Evolutionary conservation across 1,140 invertebrate species (phyloP), one percentile per base, ranked within the genome.

Genomic region (Elymnias hypermnestra): DNA sequence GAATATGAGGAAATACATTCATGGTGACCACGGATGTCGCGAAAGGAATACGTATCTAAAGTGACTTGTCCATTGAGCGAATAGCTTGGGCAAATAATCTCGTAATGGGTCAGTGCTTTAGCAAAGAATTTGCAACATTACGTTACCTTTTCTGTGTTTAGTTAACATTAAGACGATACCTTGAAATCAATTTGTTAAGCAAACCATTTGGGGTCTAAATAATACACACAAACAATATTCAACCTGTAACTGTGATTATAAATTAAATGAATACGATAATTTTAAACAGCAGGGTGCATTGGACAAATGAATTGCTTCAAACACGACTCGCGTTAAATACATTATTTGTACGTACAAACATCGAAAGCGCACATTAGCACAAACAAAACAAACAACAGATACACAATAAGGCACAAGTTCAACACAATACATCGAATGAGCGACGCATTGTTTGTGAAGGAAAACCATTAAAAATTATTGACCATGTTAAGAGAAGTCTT

Each of bases 391-490:
- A 47, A 74, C 63, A 75, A 61, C 45, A 29, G 40, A 9, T 9
- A 29, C 9, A 29, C 26, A 29, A 29, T 29, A 29, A 12, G 26
- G 2, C 23, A n/a, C 7, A 25, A 50, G 51, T 59, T 26, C 25
- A 47, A 73, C 70, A 77, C 72, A 81, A 77, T 63, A 47, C 45
- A 29, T 25, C 18, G 22, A 49, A 70, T 60, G 42, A 66, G 58
- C 60, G 51, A 44, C 36, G 31, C 48, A 57, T 71, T 72, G 67
- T 73, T n/a, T 47, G 22, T 15, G 29, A 29, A 4, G 26, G 56
- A 63, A 70, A 71, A 77, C 67, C 76, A 75, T 77, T 77, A 70
- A 75, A 77, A 70, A 71, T 74, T 72, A 75, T 75, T 68, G 62
- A 47, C 42, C 40, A 33, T 43, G 33, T 37, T 15, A 33, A 47